phyloP scores from a whole-genome alignment of 23 tunicate species.

The Trididemnum nubilum region DNA sequence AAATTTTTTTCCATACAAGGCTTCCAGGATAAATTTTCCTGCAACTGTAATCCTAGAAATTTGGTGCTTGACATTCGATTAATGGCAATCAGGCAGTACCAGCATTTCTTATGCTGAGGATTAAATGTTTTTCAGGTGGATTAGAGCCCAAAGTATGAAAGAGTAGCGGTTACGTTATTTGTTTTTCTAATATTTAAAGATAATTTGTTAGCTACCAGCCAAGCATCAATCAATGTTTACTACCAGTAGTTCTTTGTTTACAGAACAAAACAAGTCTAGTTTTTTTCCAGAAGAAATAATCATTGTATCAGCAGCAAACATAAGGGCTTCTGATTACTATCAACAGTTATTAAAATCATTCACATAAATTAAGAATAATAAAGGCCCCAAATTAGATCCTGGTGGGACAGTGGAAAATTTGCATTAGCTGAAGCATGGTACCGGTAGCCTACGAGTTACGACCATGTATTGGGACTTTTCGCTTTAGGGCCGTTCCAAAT shows the following conservation, averaged over 20 bases:
- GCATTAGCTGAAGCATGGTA: too few relatives aligned
- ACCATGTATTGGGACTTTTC: too few relatives aligned
- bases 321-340: not conserved
- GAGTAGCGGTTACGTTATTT: not conserved
- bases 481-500: too few relatives aligned
- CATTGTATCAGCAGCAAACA: not conserved
- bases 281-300: not conserved
- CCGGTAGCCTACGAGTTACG: too few relatives aligned
- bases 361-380: not conserved
- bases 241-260: too few relatives aligned
- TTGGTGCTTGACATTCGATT: too few relatives aligned
- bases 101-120: not conserved
- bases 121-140: not conserved
- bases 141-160: not conserved
- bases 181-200: not conserved
- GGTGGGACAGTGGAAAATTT: too few relatives aligned
- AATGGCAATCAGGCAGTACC: too few relatives aligned
- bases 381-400: not conserved
- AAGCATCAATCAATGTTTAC: not conserved
- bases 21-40: not conserved
- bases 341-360: not conserved
- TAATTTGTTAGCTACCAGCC: not conserved
- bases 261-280: not conserved
- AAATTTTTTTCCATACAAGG: not conserved
- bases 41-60: not conserved